Base-by-base conservation (phyloP, 1,140 invertebrate genomes). In the Drosophila nebulosa region DNA sequence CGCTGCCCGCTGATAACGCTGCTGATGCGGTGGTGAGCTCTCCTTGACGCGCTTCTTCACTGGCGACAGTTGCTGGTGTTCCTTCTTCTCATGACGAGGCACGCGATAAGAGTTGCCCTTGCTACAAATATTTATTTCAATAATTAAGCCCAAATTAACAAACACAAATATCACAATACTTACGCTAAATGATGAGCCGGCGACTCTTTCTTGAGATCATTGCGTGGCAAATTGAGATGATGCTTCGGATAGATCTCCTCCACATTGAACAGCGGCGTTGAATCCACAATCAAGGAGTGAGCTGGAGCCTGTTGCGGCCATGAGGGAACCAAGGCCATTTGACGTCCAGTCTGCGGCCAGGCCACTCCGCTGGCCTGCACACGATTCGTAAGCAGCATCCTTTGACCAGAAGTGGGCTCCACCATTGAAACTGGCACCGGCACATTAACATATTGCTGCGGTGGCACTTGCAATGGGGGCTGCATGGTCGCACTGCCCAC, bases 1-100 rank as follows among this genome's bases (percentile, higher is more conserved):
- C 74, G 92, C 69, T 92, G 92, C 65, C 90, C 92, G 92, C 76
- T 92, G 91, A 65, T 93, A 93, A 52, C 92, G 91, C 66, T 94
- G 93, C 69, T 94, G 90, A 51, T 93, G 95, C 0, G 97, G 97
- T 27, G 98, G 97, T 18, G 97, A 98, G 77, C 96, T 97, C 90
- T 99, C 98, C 90, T 99, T 99, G 5, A 99, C 98, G n/a, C 98
- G 93, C 92, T 99, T 99, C 92, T 99, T 99, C 2, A 99, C 97
- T 0, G 98, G 98, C 83, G 97, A 98, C 64, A 99, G 92, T 84
- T 99, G 98, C 50, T 96, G 96, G 26, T 95, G 94, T 79, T 98
- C 97, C 90, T 98, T 98, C 90, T 97, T 98, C 79, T 95, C 95
- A 69, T 93, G 91, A 88, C 93, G 92, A 88, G 93, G 92, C 86